Conservation (phyloP, 2,888 invertebrate genomes). For the Apotomis capreana region DNA sequence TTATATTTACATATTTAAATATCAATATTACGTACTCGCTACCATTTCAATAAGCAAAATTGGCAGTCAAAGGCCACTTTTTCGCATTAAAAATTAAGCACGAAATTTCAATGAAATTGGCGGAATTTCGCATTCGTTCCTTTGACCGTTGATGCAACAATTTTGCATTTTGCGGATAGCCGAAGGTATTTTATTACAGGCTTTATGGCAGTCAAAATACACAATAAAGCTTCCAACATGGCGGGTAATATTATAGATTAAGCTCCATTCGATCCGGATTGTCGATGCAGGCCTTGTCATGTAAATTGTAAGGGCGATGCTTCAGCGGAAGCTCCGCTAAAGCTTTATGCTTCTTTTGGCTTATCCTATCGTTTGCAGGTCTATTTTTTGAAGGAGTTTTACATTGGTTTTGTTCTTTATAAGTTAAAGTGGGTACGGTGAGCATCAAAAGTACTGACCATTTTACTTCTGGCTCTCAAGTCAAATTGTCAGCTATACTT, state of each 20-base stretch:
- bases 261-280: slow-evolving; percentile 20
- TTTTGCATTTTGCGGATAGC: slow-evolving; percentile 29
- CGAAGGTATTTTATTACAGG: slow-evolving; percentile 33
- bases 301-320: slow-evolving; percentile 34
- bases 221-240: slow-evolving; percentile 17
- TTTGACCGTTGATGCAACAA: slow-evolving; percentile 26
- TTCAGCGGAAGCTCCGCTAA: neutral
- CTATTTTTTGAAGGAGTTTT: no score
- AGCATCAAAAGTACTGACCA: no score
- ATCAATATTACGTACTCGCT: neutral
- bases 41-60: slow-evolving; percentile 19
- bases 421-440: no score
- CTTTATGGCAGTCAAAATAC: slow-evolving; percentile 34
- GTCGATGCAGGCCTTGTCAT: slow-evolving; percentile 30
- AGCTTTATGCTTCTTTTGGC: slow-evolving; percentile 14
- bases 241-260: slow-evolving; percentile 32
- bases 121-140: slow-evolving; percentile 10
- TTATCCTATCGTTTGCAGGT: slow-evolving; percentile 5
- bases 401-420: no score
- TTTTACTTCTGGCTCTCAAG: no score
- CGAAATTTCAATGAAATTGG: slow-evolving; percentile 22
- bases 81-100: slow-evolving; percentile 30
- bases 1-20: neutral
- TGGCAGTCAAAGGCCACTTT: slow-evolving; percentile 20
- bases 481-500: no score